Evolutionary conservation across 1,140 invertebrate genomes (phyloP).

Genomic region (Drosophila pectinifera): DNA sequence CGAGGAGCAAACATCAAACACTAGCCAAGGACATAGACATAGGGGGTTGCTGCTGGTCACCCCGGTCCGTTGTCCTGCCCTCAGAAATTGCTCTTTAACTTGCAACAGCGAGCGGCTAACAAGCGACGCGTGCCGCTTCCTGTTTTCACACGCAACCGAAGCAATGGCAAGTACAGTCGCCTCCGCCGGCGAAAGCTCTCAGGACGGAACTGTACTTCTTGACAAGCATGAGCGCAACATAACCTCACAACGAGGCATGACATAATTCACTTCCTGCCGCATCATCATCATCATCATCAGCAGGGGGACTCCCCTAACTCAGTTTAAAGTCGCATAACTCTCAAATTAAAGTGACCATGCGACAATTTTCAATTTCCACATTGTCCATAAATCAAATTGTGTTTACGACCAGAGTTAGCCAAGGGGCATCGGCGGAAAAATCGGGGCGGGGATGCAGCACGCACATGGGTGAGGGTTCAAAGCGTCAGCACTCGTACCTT

Average conservation of each 20-base stretch:
- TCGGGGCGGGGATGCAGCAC: slow-evolving; percentile 16
- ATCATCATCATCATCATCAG: slow-evolving; percentile 21
- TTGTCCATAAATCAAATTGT: slow-evolving; percentile 82
- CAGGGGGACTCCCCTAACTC: slow-evolving; percentile 30
- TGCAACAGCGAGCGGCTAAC: slow-evolving; percentile 61
- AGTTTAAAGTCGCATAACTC: slow-evolving; percentile 81
- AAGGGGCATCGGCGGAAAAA: slow-evolving; percentile 39
- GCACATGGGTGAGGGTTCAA: slow-evolving; percentile 59
- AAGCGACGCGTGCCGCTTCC: slow-evolving; percentile 71
- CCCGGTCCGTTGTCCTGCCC: slow-evolving; percentile 38
- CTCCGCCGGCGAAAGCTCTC: not conserved
- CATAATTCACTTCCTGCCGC: slow-evolving; percentile 77
- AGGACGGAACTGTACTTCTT: slow-evolving; percentile 53
- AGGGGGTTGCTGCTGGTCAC: slow-evolving; percentile 28
- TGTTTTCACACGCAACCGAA: slow-evolving; percentile 66
- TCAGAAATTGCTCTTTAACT: slow-evolving; percentile 69
- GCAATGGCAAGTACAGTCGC: slow-evolving; percentile 58
- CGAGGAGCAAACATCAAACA: slow-evolving; percentile 48
- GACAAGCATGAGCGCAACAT: slow-evolving; percentile 61
- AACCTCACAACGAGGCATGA: slow-evolving; percentile 70
- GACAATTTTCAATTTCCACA: slow-evolving; percentile 79
- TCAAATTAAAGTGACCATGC: slow-evolving; percentile 82
- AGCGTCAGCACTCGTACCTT: slow-evolving; percentile 46
- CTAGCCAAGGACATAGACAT: slow-evolving; percentile 11
- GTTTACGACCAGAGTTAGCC: slow-evolving; percentile 62